Evolutionary conservation across 2,888 invertebrate species (phyloP), one percentile per base, ranked within the genome.

Genomic region (Chrysodeixis includens): DNA sequence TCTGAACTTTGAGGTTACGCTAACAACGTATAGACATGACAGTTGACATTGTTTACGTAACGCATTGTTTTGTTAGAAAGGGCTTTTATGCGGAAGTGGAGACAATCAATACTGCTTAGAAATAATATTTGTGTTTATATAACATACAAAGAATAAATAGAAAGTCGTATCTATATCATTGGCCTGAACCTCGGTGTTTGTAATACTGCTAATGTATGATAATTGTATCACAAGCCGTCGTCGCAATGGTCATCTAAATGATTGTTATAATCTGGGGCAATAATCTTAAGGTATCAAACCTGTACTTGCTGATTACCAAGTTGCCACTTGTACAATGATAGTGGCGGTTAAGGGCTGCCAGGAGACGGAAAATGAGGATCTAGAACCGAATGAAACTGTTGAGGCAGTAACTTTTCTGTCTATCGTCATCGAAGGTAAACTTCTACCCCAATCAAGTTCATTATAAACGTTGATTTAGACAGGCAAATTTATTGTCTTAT

Each of bases 291-390:
- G 71, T 66, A 66, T 16, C 44, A 66, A 69, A 66, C 71, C 57
- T 56, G 76, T 73, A 51, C 20, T 18, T 49, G 20, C 56, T 62
- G 76, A 71, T 76, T 71, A 76, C 62, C 61, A 55, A 55, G 71
- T 76, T 59, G 59, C n/a, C 46, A 49, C 32, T 35, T 22, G 35
- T n/a, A 18, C 56, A 58, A 62, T 22, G 62, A 12, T 56, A 1
- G 16, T 20, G 14, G 18, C 20, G 46, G 18, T 49, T 49, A 49
- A 49, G 46, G 46, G 46, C 18, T 49, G 46, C 3, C 46, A 46
- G 2, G 2, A 18, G 16, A 18, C 2, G 18, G 4, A 18, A 9
- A 40, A 40, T 4, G 5, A n/a, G n/a, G 4, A 14, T n/a, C 7
- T 40, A n/a, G 1, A 40, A n/a, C n/a, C n/a, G n/a, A 40, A n/a